Base-by-base conservation (phyloP, 2,888 invertebrate species). In the Andrena flavipes region DNA sequence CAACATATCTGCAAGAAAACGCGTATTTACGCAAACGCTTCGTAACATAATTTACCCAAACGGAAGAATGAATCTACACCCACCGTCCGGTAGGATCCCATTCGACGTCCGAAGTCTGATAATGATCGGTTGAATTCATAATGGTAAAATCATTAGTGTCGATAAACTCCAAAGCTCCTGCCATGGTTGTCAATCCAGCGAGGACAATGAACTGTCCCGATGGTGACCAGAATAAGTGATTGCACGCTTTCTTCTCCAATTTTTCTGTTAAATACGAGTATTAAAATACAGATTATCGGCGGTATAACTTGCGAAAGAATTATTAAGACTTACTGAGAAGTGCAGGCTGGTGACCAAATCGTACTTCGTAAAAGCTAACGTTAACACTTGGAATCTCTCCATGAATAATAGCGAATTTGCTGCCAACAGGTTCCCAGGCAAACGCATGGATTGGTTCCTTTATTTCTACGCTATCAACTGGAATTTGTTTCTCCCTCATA, bases 41-140 rank as follows among this genome's bases (percentile, higher is more conserved):
- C 35, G 16, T 42, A 51, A 29, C 56, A 29, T 51, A n/a, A 63
- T n/a, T 29, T 6, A 2, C 10, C n/a, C 7, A 26, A 33, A 29
- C 42, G 23, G 2, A 26, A 8, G 49, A 59, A 67, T 30, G 26
- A 51, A 7, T 23, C 5, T 59, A 70, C 73, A 10, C 51, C 54
- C 26, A 93, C 93, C 99, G 96, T 1, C 99, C 99, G 2, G 99
- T 99, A 1, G 99, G 99, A 94, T 99, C 99, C 99, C 99, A 99
- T 94, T 99, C 99, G 1, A 99, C 98, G 93, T 99, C 98, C 0
- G 99, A 98, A 93, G 97, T 96, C 92, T 97, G 97, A 94, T 98
- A 99, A 94, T 99, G 99, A 94, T 99, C 99, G 0, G 97, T 97
- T 13, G 97, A 96, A 91, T 97, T 97, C 97, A 99, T 99, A n/a